These are phyloP conservation scores for Drosophila affinis DNA, from an alignment of 2,888 invertebrate genomes.

Conservation along the genomic window DNA sequence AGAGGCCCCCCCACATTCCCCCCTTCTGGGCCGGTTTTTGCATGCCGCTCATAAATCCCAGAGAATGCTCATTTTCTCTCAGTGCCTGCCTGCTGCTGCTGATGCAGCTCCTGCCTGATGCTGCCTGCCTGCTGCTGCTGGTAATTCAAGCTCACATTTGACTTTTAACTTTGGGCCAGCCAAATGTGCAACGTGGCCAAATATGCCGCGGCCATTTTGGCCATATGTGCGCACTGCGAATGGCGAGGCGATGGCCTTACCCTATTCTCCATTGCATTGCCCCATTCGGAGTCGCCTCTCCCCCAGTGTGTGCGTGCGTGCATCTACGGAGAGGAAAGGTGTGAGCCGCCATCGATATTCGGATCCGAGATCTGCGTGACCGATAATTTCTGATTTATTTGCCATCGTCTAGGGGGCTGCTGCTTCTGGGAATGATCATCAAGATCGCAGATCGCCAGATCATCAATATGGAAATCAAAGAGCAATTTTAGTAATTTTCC, in stretches of 20 bases:
- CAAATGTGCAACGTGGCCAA: conserved; percentile 70
- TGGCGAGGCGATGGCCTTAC: conserved; percentile 43
- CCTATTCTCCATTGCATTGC: conserved; percentile 29
- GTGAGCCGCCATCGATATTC: conserved; percentile 35
- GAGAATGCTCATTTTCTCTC: conserved; percentile 71
- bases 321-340: conserved; percentile 17
- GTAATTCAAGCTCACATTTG: conserved; percentile 76
- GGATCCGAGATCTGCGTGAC: conserved; percentile 33
- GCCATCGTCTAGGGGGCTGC: conserved; percentile 5
- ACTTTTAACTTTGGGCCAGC: conserved; percentile 76
- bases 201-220: conserved; percentile 65
- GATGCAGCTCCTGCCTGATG: conserved; percentile 34
- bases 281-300: not conserved
- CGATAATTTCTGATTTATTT: conserved; percentile 50
- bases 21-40: conserved; percentile 69
- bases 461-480: not conserved
- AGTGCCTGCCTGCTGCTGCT: conserved; percentile 24
- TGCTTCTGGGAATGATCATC: conserved; percentile 22
- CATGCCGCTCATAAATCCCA: conserved; percentile 75
- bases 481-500: conserved; percentile 4
- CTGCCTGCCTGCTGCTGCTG: conserved; percentile 26
- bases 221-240: conserved; percentile 48
- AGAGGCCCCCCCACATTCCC: conserved; percentile 18
- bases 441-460: not conserved
- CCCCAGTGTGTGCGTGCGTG: conserved; percentile 29